phyloP scores from a whole-genome alignment of 2,113 vertebrate genomes.

The Dipodomys stephensi region DNA sequence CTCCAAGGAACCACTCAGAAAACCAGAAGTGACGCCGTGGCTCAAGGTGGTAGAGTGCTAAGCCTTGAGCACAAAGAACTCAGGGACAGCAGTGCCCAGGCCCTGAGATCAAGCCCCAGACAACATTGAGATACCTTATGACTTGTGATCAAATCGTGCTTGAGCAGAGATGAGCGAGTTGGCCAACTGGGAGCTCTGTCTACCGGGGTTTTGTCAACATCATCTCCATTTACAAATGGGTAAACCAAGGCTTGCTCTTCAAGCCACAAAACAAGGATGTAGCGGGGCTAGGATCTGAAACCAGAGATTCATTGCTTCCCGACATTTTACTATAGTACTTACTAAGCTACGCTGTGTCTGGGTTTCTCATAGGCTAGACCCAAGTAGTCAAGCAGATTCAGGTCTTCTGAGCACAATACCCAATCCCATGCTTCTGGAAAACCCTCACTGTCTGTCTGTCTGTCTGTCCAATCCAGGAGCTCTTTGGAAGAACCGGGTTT shows the following conservation, averaged over 20 bases:
- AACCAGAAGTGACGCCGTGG: too few species aligned
- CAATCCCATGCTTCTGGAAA: neutral
- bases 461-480: constrained; percentile 77
- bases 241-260: neutral
- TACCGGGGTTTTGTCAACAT: neutral
- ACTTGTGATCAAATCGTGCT: neutral
- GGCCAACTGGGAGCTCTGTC: neutral
- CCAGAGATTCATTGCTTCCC: neutral
- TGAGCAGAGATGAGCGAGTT: neutral
- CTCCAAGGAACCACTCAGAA: too few species aligned
- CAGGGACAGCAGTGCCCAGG: too few species aligned
- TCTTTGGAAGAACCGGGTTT: constrained; percentile 81
- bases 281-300: neutral
- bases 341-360: neutral
- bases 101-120: too few species aligned
- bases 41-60: too few species aligned
- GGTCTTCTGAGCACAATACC: neutral
- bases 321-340: neutral
- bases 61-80: too few species aligned
- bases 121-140: neutral
- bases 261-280: neutral
- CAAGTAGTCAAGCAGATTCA: neutral
- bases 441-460: too few species aligned
- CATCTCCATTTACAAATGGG: neutral
- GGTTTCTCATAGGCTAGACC: neutral